phyloP scores from a whole-genome alignment of 1,140 invertebrate genomes.

The Eriosoma lanigerum region DNA sequence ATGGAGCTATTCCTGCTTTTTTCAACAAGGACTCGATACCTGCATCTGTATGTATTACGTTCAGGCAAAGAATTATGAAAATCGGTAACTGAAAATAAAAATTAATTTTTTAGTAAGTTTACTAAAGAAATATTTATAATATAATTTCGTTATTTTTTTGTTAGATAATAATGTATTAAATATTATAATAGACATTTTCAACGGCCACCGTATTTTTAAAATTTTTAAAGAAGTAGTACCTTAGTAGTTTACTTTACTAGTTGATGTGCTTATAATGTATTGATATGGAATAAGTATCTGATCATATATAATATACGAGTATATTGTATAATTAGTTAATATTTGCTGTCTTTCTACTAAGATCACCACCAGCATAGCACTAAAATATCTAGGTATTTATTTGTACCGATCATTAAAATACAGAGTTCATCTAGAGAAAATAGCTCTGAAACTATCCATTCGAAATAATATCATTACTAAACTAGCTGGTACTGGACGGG shows the following conservation, averaged over 20 bases:
- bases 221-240: no score
- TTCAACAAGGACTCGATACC: background rate
- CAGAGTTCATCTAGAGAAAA: conserved; percentile 30
- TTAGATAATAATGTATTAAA: no score
- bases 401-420: conserved; percentile 44
- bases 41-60: background rate
- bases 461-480: conserved; percentile 50
- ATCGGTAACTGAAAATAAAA: conserved; percentile 20
- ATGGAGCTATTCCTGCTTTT: background rate
- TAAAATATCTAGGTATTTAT: conserved; percentile 43
- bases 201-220: no score
- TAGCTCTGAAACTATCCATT: conserved; percentile 44
- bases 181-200: no score
- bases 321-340: no score
- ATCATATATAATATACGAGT: no score
- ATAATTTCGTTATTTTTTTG: no score
- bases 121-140: no score
- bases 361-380: background rate
- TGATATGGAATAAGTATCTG: no score
- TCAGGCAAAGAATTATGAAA: background rate
- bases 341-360: no score
- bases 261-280: no score
- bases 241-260: no score
- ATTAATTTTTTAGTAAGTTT: background rate
- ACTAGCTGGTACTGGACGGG: conserved; percentile 37